A percentile compares a stretch with the other conserved stretches of the same genome.
Evolutionary conservation across 1,140 invertebrate genomes (phyloP).

Genomic region (Plectrocnemia conspersa): DNA sequence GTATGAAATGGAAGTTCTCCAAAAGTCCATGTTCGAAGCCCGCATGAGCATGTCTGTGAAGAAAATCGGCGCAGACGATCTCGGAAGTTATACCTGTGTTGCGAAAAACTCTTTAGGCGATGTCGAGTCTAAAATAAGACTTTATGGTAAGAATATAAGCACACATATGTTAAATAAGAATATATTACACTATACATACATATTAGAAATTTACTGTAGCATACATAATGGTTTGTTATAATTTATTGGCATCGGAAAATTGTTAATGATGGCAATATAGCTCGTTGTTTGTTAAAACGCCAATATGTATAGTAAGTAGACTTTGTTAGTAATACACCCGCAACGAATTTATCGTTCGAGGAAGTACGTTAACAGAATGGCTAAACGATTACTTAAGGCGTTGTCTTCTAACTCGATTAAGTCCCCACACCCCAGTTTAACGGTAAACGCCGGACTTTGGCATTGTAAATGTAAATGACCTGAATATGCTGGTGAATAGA

Average conservation of each 20-base stretch:
- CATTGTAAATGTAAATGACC: neutral
- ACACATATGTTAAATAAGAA: neutral
- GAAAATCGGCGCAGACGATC: conserved; percentile 74
- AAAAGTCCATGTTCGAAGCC: conserved; percentile 75
- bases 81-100: conserved; percentile 83
- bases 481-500: neutral
- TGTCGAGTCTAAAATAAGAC: conserved; percentile 81
- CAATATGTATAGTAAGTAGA: neutral
- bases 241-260: neutral
- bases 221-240: neutral
- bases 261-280: neutral
- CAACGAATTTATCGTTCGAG: neutral
- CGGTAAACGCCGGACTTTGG: neutral
- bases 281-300: neutral
- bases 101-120: conserved; percentile 89
- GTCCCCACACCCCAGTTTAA: neutral
- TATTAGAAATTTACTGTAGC: neutral
- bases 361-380: conserved; percentile 5
- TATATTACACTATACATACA: neutral
- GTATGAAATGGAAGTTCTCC: conserved; percentile 69
- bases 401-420: conserved; percentile 7
- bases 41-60: conserved; percentile 81
- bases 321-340: neutral
- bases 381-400: conserved; percentile 8
- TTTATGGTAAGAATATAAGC: conserved; percentile 76